Percentiles rank a stretch among this genome's conserved stretches.
Evolutionary conservation across 2,888 invertebrate genomes (phyloP).

Genomic region (Coleophora flavipennella): DNA sequence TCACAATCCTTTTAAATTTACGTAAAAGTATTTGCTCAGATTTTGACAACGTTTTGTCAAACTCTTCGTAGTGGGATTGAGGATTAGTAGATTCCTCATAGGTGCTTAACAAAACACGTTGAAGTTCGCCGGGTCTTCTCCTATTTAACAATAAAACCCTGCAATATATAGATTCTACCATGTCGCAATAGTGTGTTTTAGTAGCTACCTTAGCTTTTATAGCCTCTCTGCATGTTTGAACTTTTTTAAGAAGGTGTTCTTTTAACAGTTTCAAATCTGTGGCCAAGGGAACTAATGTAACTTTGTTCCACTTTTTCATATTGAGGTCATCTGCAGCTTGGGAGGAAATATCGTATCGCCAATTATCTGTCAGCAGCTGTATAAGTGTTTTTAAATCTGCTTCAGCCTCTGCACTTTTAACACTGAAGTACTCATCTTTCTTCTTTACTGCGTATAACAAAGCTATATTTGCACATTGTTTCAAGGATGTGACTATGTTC

Average conservation of each 20-base stretch:
- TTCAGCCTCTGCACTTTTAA: constrained; percentile 1
- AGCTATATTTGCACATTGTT: constrained; percentile 17
- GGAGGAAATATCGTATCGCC: too few species aligned
- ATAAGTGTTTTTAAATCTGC: constrained; percentile 9
- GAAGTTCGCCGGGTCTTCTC: constrained; percentile 12
- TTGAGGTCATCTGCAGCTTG: too few species aligned
- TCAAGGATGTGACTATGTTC: constrained; percentile 15
- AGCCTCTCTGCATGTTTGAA: background rate
- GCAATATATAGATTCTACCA: constrained; percentile 10
- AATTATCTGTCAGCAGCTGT: constrained; percentile 5
- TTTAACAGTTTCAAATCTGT: too few species aligned
- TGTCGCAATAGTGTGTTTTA: constrained; percentile 13
- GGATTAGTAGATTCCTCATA: constrained; percentile 5
- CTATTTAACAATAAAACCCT: constrained; percentile 10
- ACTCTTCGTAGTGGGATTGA: background rate
- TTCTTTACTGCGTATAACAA: constrained; percentile 11
- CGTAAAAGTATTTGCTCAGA: constrained; percentile 1
- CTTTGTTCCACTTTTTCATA: too few species aligned
- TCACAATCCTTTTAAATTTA: constrained; percentile 1
- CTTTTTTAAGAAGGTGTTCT: constrained; percentile 1
- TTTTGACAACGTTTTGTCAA: background rate
- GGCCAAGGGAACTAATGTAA: too few species aligned
- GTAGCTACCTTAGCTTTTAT: constrained; percentile 8
- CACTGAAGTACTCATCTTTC: background rate
- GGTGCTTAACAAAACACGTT: constrained; percentile 8